These are phyloP conservation scores for Oncorhynchus gorbuscha DNA, from an alignment of 2,113 vertebrate species.

Conservation along the genomic window DNA sequence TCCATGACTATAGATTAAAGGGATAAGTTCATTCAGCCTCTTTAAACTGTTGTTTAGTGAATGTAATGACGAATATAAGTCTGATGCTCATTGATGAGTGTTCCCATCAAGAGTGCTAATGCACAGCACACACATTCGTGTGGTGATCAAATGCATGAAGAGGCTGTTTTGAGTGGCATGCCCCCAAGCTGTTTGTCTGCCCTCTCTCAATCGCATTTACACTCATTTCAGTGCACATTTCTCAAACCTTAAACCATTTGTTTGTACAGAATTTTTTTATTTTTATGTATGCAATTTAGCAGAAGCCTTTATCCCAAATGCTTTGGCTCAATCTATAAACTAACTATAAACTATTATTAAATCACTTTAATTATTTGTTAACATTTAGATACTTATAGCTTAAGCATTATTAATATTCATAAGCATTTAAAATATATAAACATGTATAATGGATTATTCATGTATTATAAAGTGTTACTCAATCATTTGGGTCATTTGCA, in stretches of 20 bases:
- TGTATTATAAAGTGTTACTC: too few relatives aligned
- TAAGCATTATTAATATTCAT: neutral
- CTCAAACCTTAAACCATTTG: too few relatives aligned
- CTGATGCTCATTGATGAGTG: slow-evolving; percentile 1
- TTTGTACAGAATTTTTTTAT: too few relatives aligned
- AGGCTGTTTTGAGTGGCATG: neutral
- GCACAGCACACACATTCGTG: neutral
- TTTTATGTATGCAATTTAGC: slow-evolving; percentile 28
- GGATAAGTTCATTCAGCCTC: neutral
- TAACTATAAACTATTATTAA: too few relatives aligned
- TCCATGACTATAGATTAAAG: slow-evolving; percentile 26
- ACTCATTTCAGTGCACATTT: neutral
- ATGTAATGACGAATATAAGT: neutral
- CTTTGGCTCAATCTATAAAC: neutral
- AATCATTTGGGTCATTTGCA: too few relatives aligned
- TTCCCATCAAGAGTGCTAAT: slow-evolving; percentile 13
- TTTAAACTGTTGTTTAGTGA: slow-evolving; percentile 14
- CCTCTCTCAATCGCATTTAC: neutral
- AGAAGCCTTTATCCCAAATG: slow-evolving; percentile 86
- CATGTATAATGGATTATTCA: too few relatives aligned
- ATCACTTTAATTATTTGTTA: too few relatives aligned
- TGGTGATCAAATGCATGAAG: neutral
- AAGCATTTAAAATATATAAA: too few relatives aligned
- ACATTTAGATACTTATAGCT: too few relatives aligned
- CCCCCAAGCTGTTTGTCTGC: neutral